These are phyloP conservation scores for Sanderia malayensis DNA, from an alignment of 30 jellyfish, hydroid and myxozoan species.

Conservation along the genomic window DNA sequence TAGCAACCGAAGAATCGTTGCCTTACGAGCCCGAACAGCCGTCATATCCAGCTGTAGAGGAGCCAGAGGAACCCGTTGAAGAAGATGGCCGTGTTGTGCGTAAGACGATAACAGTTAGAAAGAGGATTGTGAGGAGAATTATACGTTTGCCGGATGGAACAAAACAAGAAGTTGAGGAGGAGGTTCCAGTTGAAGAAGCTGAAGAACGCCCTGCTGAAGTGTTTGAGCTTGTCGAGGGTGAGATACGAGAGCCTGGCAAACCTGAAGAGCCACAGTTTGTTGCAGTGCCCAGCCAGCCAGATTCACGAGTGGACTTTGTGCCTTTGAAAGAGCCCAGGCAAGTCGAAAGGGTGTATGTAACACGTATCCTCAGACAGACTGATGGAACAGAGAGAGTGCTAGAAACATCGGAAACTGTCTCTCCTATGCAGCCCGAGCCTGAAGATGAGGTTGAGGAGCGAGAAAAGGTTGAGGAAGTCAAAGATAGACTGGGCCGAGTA, in stretches of 20 bases:
- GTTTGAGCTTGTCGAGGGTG: background rate
- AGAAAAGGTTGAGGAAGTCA: background rate
- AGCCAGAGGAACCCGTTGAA: background rate
- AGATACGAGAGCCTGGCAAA: background rate
- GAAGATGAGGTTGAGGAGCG: constrained; percentile 1
- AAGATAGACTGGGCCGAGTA: constrained; percentile 16
- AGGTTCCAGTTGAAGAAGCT: background rate
- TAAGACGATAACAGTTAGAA: constrained; percentile 3
- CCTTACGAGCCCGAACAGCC: background rate
- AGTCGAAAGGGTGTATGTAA: constrained; percentile 7
- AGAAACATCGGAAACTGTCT: constrained; percentile 7
- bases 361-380: constrained; percentile 2
- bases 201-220: background rate
- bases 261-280: background rate
- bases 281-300: no score
- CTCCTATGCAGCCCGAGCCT: constrained; percentile 2
- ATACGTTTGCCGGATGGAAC: constrained; percentile 2
- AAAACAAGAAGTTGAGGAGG: background rate
- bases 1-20: background rate
- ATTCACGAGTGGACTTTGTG: no score
- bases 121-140: constrained; percentile 10
- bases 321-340: background rate
- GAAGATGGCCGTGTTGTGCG: constrained; percentile 12
- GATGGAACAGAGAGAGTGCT: constrained; percentile 14
- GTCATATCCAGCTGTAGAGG: background rate